Base-by-base conservation (phyloP, 2,113 vertebrate genomes). In the Eurystomus gularis region DNA sequence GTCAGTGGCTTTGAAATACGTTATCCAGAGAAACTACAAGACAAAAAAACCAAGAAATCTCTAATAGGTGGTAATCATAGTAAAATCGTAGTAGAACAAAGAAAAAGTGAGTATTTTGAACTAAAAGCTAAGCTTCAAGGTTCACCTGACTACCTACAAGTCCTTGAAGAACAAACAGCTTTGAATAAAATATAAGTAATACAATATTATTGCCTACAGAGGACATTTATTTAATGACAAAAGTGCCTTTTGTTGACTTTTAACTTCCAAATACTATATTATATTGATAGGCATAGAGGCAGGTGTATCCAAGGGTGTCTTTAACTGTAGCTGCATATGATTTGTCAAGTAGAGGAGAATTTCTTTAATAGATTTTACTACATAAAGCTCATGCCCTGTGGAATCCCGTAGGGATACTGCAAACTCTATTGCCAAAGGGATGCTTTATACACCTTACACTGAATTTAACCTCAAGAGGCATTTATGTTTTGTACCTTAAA, bases 81-180 rank as follows among this genome's bases (percentile, higher is more conserved):
- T 98, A 99, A 99, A 97, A 99, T 99, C 80, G 98, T 99, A 87
- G 99, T 99, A 97, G 99, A 99, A 96, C 99, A 99, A 97, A 99
- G 99, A 90, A 99, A 99, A 98, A 98, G 99, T 93, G 99, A 99
- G 91, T 99, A 99, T 98, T 99, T 99, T 91, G 99, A 99, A 98
- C 98, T 99, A 75, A 99, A 99, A 98, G 99, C 99, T 91, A 99
- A 99, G 97, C 99, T 99, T 97, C 99, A 99, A 98, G 99, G 99
- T 97, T 99, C 99, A 40, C 99, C 99, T 84, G 99, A 99, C 98
- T 99, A 99, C 98, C 98, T 99, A 95, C 99, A 99, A 98, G 99
- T 99, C 97, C 98, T 99, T 75, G 99, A 99, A 97, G 99, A 99
- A 98, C 99, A 99, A 98, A 99, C 99, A 97, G 99, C 99, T 96